Percentiles rank a stretch among this genome's conserved stretches.
These are phyloP conservation scores for Apodemia duryi DNA, from an alignment of 2,888 invertebrate genomes.

Conservation along the genomic window DNA sequence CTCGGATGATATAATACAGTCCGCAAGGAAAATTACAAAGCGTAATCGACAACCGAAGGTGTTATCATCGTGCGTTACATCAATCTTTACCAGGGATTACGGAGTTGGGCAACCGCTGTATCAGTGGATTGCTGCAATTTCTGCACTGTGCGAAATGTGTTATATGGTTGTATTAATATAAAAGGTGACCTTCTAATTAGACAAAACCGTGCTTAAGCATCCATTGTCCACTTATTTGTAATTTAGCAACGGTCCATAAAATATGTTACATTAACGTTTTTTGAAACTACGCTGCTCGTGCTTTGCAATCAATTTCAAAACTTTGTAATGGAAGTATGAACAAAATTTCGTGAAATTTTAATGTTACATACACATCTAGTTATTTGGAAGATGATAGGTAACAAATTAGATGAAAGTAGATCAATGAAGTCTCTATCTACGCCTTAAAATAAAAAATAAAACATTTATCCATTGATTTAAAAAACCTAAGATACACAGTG, in stretches of 20 bases:
- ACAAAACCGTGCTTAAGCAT: conserved; percentile 53
- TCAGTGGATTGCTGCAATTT: conserved; percentile 64
- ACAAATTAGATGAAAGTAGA: too few species aligned
- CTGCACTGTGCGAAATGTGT: conserved; percentile 35
- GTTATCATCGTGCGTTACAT: conserved; percentile 49
- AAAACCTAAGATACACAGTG: too few species aligned
- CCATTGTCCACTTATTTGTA: conserved; percentile 1
- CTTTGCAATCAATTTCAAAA: not conserved
- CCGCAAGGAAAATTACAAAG: conserved; percentile 51
- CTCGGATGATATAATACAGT: conserved; percentile 50
- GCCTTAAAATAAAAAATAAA: too few species aligned
- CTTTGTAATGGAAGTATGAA: too few species aligned
- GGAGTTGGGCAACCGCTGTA: conserved; percentile 54
- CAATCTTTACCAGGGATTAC: conserved; percentile 49
- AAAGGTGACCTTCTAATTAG: conserved; percentile 49
- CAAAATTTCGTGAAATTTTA: too few species aligned
- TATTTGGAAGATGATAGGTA: too few species aligned
- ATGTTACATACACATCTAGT: too few species aligned
- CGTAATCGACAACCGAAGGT: conserved; percentile 45
- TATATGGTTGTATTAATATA: conserved; percentile 29
- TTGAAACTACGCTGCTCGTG: not conserved
- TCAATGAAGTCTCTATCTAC: too few species aligned
- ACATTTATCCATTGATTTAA: too few species aligned
- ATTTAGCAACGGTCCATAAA: conserved; percentile 10
- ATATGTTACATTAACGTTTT: not conserved